Conservation (phyloP, 1,140 invertebrate genomes). For the Caerostris extrusa region DNA sequence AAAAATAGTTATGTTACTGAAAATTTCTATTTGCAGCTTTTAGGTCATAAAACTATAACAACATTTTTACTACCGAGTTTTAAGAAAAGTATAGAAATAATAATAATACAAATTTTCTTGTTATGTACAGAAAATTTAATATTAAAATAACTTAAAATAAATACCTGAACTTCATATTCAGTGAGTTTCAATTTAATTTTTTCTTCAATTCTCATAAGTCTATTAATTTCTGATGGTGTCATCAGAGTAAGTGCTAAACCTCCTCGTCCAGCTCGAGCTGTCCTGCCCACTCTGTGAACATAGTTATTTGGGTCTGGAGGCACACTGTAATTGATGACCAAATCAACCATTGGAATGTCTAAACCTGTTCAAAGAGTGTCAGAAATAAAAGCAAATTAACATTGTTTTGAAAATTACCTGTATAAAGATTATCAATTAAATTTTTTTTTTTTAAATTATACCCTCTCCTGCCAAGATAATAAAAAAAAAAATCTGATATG, state of each 20-base stretch:
- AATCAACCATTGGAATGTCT: conserved; percentile 78
- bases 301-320: conserved; percentile 95
- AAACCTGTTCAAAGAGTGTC: conserved; percentile 39
- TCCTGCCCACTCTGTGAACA: conserved; percentile 97
- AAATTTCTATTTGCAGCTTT: too few relatives aligned
- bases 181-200: conserved; percentile 92
- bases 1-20: too few relatives aligned
- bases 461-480: not conserved
- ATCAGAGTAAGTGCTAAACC: conserved; percentile 93
- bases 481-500: not conserved
- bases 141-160: conserved; percentile 74
- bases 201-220: conserved; percentile 93
- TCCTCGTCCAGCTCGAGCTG: conserved; percentile 93
- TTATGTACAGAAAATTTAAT: too few relatives aligned
- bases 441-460: not conserved
- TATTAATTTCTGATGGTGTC: conserved; percentile 93
- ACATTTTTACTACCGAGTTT: not conserved
- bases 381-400: not conserved
- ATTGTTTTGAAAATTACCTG: not conserved
- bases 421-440: not conserved
- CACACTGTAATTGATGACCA: conserved; percentile 97
- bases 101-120: too few relatives aligned
- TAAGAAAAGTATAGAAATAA: not conserved
- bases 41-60: not conserved
- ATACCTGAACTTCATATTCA: conserved; percentile 92